Conservation (phyloP, 2,113 vertebrate genomes). For the Forbesichthys agassizii region DNA sequence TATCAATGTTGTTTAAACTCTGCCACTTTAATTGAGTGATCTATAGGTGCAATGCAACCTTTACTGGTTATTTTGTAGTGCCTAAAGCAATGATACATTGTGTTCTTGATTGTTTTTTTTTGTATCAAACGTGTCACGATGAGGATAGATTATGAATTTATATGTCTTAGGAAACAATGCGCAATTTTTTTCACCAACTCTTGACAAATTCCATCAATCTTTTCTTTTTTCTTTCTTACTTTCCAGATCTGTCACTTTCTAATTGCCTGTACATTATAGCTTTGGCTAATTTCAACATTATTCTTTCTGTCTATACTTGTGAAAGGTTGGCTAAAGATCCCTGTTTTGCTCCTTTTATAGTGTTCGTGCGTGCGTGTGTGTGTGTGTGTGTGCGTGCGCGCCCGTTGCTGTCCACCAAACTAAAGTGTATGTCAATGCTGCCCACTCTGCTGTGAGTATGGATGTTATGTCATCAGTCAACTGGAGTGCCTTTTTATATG, state of each 20-base stretch:
- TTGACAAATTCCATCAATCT: conserved; percentile 36
- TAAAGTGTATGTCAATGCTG: neutral
- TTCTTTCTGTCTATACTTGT: conserved; percentile 23
- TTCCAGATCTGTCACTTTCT: conserved; percentile 28
- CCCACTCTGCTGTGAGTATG: neutral
- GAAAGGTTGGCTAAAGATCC: conserved; percentile 15
- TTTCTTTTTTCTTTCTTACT: conserved; percentile 16
- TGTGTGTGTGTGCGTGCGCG: neutral
- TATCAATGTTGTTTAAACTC: conserved; percentile 50
- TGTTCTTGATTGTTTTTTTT: conserved; percentile 47
- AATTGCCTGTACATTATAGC: conserved; percentile 21
- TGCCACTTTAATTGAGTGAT: conserved; percentile 71
- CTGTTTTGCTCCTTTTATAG: conserved; percentile 20
- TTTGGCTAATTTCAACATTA: conserved; percentile 16
- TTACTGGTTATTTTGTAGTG: conserved; percentile 66
- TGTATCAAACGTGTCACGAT: conserved; percentile 41
- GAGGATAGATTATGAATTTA: conserved; percentile 51
- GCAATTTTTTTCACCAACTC: conserved; percentile 30
- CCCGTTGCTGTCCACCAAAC: neutral
- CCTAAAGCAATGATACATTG: conserved; percentile 53
- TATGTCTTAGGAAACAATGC: conserved; percentile 48
- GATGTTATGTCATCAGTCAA: neutral
- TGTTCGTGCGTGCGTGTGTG: conserved; percentile 11
- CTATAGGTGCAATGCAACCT: conserved; percentile 67
- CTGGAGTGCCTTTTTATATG: no score